Conservation (phyloP, 2,113 vertebrate genomes). For the Ursus arctos region DNA sequence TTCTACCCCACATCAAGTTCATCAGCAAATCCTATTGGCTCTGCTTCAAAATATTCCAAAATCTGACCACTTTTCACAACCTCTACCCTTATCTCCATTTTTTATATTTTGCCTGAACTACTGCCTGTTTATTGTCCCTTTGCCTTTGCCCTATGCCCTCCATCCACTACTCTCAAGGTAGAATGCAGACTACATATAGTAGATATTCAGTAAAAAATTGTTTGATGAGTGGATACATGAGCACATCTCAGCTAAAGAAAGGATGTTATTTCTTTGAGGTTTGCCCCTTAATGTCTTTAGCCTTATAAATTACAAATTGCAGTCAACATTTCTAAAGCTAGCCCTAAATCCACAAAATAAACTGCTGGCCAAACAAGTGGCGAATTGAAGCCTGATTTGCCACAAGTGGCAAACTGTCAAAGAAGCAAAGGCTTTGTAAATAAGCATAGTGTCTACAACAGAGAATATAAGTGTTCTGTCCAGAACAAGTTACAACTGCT, state of each 20-base stretch:
- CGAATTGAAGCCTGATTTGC: not conserved
- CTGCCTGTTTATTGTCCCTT: not conserved
- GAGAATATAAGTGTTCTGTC: not conserved
- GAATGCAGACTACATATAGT: not conserved
- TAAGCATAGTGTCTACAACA: conserved; percentile 29
- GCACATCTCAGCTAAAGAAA: conserved; percentile 34
- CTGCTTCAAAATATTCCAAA: conserved; percentile 48
- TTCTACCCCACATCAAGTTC: conserved; percentile 20
- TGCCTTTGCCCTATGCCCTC: not conserved
- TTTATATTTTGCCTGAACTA: conserved; percentile 9
- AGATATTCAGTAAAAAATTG: not conserved
- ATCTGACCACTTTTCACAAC: conserved; percentile 44
- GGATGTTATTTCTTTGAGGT: conserved; percentile 47
- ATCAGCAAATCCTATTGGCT: conserved; percentile 18
- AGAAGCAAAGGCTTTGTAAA: not conserved
- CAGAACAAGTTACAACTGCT: conserved; percentile 48
- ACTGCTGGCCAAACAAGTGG: not conserved
- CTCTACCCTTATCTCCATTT: not conserved
- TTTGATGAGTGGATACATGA: not conserved
- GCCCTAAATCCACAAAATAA: conserved; percentile 1
- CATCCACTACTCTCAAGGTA: conserved; percentile 7
- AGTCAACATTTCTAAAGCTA: not conserved
- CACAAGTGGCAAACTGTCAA: not conserved
- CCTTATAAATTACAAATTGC: not conserved
- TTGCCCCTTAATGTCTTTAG: conserved; percentile 45